phyloP scores from a whole-genome alignment of 2,113 vertebrate genomes.

The Regulus satrapa region DNA sequence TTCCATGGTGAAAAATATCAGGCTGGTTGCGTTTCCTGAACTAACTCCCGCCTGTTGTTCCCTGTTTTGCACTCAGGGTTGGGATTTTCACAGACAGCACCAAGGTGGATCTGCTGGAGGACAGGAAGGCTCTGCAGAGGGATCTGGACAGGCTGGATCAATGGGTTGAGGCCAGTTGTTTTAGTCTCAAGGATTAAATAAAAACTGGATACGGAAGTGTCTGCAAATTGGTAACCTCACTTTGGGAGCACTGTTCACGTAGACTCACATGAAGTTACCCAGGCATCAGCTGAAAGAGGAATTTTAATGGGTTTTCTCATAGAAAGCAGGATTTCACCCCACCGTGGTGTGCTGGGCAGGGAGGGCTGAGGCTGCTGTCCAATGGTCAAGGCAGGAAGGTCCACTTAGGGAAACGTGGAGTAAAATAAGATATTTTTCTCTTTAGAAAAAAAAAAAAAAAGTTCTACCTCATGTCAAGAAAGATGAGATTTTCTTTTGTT shows the following conservation, averaged over 20 bases:
- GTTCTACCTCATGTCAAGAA: neutral
- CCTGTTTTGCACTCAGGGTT: neutral
- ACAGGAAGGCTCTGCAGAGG: neutral
- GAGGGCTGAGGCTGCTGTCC: neutral
- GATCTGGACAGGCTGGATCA: neutral
- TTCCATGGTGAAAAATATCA: neutral
- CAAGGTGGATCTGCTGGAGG: neutral
- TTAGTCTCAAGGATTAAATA: neutral
- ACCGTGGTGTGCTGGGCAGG: neutral
- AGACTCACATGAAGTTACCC: neutral
- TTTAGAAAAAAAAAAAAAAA: neutral
- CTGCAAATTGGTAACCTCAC: neutral
- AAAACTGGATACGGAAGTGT: neutral
- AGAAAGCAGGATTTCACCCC: neutral
- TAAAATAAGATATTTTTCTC: fast-evolving
- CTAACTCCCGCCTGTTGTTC: fast-evolving
- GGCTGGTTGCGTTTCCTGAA: neutral
- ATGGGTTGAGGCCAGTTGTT: neutral
- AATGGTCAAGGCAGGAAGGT: neutral
- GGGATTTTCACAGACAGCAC: neutral
- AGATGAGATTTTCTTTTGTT: neutral
- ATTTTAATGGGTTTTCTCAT: neutral
- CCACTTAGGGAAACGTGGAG: neutral
- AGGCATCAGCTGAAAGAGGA: neutral
- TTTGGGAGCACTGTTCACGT: fast-evolving